These are phyloP conservation scores for Spisula subtruncata DNA, from an alignment of 2,888 invertebrate genomes.

Conservation along the genomic window DNA sequence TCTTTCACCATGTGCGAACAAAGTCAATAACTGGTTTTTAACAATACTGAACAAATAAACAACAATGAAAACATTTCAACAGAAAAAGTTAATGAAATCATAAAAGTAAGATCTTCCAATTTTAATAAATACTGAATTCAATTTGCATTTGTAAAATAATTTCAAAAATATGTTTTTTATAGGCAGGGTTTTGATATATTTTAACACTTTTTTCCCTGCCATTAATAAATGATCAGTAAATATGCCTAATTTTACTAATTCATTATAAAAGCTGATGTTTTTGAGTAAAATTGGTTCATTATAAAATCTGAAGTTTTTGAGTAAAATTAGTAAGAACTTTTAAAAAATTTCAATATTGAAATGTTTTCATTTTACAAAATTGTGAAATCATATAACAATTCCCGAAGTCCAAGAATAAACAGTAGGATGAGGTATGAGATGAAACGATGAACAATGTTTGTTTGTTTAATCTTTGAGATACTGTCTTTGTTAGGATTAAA, in stretches of 20 bases:
- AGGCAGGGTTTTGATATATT: too few species aligned
- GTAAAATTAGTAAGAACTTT: background rate
- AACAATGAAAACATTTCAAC: conserved; percentile 43
- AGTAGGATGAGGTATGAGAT: conserved; percentile 35
- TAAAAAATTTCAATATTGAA: background rate
- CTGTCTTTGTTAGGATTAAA: conserved; percentile 61
- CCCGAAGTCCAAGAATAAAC: conserved; percentile 14
- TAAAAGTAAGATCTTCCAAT: too few species aligned
- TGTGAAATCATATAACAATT: conserved; percentile 1
- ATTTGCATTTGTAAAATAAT: too few species aligned
- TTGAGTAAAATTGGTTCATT: background rate
- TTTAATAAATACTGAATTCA: too few species aligned
- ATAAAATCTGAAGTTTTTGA: background rate
- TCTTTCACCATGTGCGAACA: conserved; percentile 13
- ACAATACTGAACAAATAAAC: conserved; percentile 46
- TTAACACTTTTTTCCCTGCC: too few species aligned
- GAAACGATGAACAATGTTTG: conserved; percentile 28
- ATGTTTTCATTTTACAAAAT: conserved; percentile 34
- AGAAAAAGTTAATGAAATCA: background rate
- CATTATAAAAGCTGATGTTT: background rate
- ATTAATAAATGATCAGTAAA: too few species aligned
- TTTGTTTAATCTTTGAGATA: background rate
- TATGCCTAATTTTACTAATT: too few species aligned
- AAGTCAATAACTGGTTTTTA: background rate
- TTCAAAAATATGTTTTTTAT: too few species aligned